These are phyloP conservation scores for Peribatodes rhomboidaria DNA, from an alignment of 2,888 invertebrate species.

Conservation along the genomic window DNA sequence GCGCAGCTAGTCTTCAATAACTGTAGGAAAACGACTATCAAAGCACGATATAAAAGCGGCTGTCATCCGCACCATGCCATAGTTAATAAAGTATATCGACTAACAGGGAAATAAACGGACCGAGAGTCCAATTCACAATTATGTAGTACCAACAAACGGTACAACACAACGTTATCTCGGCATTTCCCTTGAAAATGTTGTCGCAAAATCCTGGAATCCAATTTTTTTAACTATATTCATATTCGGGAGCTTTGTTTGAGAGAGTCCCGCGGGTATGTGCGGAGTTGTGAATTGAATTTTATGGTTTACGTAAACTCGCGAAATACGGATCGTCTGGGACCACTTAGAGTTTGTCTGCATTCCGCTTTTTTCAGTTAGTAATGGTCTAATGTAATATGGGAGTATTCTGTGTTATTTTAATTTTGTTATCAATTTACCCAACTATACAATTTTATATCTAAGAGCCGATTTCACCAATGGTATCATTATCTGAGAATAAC, in stretches of 20 bases:
- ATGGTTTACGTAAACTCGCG: slow-evolving; percentile 52
- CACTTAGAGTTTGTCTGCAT: slow-evolving; percentile 50
- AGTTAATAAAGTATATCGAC: too few species aligned
- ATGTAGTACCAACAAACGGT: slow-evolving; percentile 18
- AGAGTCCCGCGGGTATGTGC: slow-evolving; percentile 32
- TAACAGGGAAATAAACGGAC: slow-evolving; percentile 1
- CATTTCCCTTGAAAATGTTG: slow-evolving; percentile 21
- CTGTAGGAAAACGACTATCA: too few species aligned
- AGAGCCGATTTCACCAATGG: too few species aligned
- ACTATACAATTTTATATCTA: too few species aligned
- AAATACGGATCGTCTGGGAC: slow-evolving; percentile 41
- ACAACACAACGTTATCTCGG: slow-evolving; percentile 18
- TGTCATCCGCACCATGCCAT: too few species aligned
- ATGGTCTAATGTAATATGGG: too few species aligned
- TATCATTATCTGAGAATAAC: too few species aligned
- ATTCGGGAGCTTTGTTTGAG: slow-evolving; percentile 41
- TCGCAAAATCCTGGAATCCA: slow-evolving; percentile 21
- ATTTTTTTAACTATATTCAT: slow-evolving; percentile 34
- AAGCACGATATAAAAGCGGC: too few species aligned
- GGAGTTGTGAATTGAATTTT: slow-evolving; percentile 61
- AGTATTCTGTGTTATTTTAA: too few species aligned
- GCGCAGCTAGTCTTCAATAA: too few species aligned
- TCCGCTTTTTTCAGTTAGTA: slow-evolving; percentile 34
- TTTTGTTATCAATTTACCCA: too few species aligned
- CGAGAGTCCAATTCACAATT: slow-evolving; percentile 10